Conservation (phyloP, 2,888 invertebrate genomes). For the Taenaris catops region DNA sequence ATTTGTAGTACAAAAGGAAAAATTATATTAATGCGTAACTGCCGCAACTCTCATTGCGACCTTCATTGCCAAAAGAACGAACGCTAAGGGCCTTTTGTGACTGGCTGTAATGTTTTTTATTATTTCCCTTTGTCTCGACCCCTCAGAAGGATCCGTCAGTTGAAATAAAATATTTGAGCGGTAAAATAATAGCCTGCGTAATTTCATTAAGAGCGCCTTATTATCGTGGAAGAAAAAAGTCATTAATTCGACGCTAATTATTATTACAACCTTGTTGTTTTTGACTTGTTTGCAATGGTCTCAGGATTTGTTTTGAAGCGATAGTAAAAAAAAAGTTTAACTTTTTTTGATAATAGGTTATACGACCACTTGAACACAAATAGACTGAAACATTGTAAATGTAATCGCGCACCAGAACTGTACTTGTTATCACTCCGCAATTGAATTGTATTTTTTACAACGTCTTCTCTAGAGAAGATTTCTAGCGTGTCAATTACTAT, state of each 20-base stretch:
- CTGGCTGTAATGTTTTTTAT: slow-evolving; percentile 48
- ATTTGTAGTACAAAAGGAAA: slow-evolving; percentile 34
- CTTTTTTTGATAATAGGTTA: too few relatives aligned
- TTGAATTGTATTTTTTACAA: too few relatives aligned
- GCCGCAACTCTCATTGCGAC: slow-evolving; percentile 40
- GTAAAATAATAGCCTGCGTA: slow-evolving; percentile 61
- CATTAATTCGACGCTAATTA: slow-evolving; percentile 38
- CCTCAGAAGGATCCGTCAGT: slow-evolving; percentile 39
- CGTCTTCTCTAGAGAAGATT: too few relatives aligned
- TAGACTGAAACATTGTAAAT: too few relatives aligned
- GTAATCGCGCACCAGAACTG: too few relatives aligned
- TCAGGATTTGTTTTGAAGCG: too few relatives aligned
- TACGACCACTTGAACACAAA: too few relatives aligned
- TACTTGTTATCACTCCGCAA: too few relatives aligned
- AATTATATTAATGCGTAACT: slow-evolving; percentile 55
- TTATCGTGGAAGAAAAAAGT: slow-evolving; percentile 37
- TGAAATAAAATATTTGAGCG: slow-evolving; percentile 60
- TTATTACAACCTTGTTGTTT: slow-evolving; percentile 33
- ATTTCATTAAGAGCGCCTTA: slow-evolving; percentile 54
- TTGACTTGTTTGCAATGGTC: slow-evolving; percentile 2
- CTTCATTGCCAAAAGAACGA: slow-evolving; percentile 42
- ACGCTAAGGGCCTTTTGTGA: slow-evolving; percentile 57
- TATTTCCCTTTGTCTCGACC: slow-evolving; percentile 57
- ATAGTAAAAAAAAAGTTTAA: too few relatives aligned
- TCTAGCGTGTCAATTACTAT: too few relatives aligned